Evolutionary conservation across 2,113 vertebrate species (phyloP).

Genomic region (Dromiciops gliroides): DNA sequence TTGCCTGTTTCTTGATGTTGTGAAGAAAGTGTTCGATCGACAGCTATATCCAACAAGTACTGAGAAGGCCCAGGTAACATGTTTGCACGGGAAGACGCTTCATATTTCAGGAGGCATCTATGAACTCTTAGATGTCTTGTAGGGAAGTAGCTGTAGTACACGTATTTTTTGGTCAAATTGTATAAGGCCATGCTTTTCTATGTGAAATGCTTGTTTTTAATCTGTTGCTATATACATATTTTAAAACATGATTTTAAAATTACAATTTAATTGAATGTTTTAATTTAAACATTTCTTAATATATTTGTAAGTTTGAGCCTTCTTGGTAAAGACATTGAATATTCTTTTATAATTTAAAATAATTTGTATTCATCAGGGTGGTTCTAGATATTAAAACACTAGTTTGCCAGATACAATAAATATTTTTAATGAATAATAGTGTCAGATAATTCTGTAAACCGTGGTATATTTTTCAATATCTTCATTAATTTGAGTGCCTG

Average conservation of each 20-base stretch:
- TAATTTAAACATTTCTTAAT: constrained; percentile 4
- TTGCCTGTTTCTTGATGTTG: constrained; percentile 94
- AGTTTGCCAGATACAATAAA: constrained; percentile 23
- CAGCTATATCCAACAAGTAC: constrained; percentile 94
- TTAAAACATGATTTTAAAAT: constrained; percentile 39
- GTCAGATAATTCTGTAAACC: constrained; percentile 7
- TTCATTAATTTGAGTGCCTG: constrained; percentile 40
- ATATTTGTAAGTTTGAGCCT: constrained; percentile 30
- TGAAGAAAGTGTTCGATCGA: constrained; percentile 96
- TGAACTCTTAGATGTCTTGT: constrained; percentile 4
- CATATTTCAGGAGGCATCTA: rapidly evolving
- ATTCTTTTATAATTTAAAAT: not conserved
- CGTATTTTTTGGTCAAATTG: constrained; percentile 34
- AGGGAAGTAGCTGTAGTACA: constrained; percentile 19
- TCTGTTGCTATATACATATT: constrained; percentile 1
- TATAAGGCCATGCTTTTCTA: constrained; percentile 22
- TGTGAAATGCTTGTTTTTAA: constrained; percentile 32
- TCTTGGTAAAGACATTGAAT: constrained; percentile 4
- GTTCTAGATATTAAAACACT: constrained; percentile 17
- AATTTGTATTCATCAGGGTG: constrained; percentile 29
- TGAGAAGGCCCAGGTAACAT: constrained; percentile 95
- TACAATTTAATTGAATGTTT: not conserved
- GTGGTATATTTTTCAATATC: constrained; percentile 6
- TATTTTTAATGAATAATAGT: constrained; percentile 25
- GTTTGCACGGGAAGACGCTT: constrained; percentile 51